Percentiles rank a stretch among this genome's conserved stretches.
These are phyloP conservation scores for Catalaphyllia jardinei DNA, from an alignment of 64 coral and sea anemone species.

Conservation along the genomic window DNA sequence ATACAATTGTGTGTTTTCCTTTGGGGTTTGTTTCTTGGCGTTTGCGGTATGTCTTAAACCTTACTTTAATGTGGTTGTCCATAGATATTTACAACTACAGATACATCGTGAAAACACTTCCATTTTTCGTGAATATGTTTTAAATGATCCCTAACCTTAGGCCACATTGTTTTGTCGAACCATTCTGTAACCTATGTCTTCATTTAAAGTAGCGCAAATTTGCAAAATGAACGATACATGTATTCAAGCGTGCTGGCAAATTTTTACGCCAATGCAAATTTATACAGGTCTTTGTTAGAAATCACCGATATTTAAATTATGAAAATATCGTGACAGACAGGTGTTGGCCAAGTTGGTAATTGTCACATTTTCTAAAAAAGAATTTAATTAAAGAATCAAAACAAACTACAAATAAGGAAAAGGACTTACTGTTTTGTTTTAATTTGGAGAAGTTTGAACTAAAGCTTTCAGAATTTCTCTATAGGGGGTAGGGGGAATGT, in stretches of 20 bases:
- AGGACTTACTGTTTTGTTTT: not conserved
- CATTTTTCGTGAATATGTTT: not conserved
- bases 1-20: not conserved
- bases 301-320: conserved; percentile 14
- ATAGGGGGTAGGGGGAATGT: not conserved
- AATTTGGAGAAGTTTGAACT: not conserved
- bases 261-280: not conserved
- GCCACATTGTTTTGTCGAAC: no score
- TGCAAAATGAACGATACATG: not conserved
- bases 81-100: not conserved
- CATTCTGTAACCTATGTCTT: no score
- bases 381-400: not conserved
- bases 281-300: not conserved
- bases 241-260: not conserved
- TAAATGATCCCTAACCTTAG: not conserved
- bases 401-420: not conserved
- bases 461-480: not conserved
- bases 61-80: not conserved
- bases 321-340: conserved; percentile 11
- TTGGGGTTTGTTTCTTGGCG: not conserved
- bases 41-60: conserved; percentile 29
- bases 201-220: not conserved
- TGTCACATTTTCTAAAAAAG: not conserved
- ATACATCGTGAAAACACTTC: not conserved
- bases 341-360: not conserved